Conservation (phyloP, 2,888 invertebrate species). For the Synanthedon andrenaeformis region DNA sequence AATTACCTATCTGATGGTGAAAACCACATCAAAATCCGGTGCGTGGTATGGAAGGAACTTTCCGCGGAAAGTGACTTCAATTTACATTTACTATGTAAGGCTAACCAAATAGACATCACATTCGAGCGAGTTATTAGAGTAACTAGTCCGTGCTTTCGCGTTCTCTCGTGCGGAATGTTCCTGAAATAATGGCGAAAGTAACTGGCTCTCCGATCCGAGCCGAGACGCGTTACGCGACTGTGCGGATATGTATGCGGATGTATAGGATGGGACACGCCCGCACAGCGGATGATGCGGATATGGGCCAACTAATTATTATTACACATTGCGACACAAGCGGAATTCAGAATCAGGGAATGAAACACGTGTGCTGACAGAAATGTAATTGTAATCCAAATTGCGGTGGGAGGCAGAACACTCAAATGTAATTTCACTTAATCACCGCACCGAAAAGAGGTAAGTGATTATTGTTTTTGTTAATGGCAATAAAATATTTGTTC, state of each 20-base stretch:
- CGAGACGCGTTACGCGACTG: constrained; percentile 11
- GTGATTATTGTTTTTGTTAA: too few species aligned
- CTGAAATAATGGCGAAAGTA: constrained; percentile 13
- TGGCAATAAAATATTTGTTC: too few species aligned
- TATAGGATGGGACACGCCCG: constrained; percentile 2
- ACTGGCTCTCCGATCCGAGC: constrained; percentile 12
- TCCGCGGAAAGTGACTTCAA: too few species aligned
- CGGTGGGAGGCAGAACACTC: neutral
- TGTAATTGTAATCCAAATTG: neutral
- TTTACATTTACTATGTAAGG: too few species aligned
- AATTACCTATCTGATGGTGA: too few species aligned
- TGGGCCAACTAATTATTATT: constrained; percentile 24
- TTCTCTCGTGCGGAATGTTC: constrained; percentile 9
- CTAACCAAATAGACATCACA: too few species aligned
- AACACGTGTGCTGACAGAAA: neutral
- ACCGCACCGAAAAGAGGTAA: too few species aligned
- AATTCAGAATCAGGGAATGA: constrained; percentile 8
- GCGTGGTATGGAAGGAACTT: too few species aligned
- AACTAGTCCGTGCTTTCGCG: neutral
- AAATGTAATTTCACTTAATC: too few species aligned
- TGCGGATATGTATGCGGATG: constrained; percentile 1
- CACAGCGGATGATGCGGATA: constrained; percentile 9
- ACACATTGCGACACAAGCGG: constrained; percentile 17
- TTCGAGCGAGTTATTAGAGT: too few species aligned
- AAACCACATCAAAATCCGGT: too few species aligned